Base-by-base conservation (phyloP, 2,888 invertebrate genomes). In the Papilio demoleus region DNA sequence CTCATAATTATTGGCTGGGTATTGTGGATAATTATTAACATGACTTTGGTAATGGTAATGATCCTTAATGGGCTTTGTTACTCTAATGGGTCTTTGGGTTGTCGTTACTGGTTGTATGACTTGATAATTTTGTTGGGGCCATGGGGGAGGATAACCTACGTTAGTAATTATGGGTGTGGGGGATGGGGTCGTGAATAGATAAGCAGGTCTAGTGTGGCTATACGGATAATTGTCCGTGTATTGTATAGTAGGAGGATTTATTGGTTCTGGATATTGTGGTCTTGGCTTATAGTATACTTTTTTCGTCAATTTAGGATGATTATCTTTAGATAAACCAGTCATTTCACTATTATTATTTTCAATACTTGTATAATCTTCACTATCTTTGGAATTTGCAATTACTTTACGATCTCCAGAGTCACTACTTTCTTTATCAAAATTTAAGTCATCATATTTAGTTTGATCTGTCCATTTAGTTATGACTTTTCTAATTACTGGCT, bases 391-490 rank as follows among this genome's bases (percentile, higher is more conserved):
- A 76, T 79, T 12, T 75, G 73, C 2, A 76, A 72, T 45, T 64
- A 75, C 73, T 73, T 79, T 75, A 22, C 71, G 73, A 73, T 82
- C 83, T 38, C 75, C 73, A 0, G 82, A 80, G 11, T 77, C 73
- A 40, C 78, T 78, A 31, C 79, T 78, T 74, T 93, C 93, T 53
- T 85, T 85, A 66, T 88, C 84, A 72, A 91, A 88, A 70, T 93
- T 84, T 71, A 93, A 80, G 71, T 92, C 90, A 56, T 90, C 87
- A 58, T 86, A 82, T 74, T 90, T 91, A 1, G 91, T 88, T 73
- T 86, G 85, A 72, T 93, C 93, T 0, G 88, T 89, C 94, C 93
- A 93, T 83, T 93, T 93, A 0, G 93, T 93, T 1, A 93, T 73
- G 4, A 93, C 86, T 81, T 91, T 93, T 81, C 80, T 85, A 27